Percentiles rank a stretch among this genome's conserved stretches.
Evolutionary conservation across 2,113 vertebrate species (phyloP).

Genomic region (Nannospalax galili): DNA sequence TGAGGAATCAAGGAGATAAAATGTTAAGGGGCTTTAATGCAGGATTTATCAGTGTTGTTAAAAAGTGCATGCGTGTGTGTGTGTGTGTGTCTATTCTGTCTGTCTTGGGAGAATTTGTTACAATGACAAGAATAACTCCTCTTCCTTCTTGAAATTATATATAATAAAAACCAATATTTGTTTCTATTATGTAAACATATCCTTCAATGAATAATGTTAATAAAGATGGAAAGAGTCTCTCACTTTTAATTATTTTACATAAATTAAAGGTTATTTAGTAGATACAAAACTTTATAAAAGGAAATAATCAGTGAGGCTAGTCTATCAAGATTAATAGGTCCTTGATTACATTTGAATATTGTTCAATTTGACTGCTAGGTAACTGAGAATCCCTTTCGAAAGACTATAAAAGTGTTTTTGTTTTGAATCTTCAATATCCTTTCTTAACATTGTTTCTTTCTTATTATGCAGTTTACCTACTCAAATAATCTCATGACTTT

Average conservation of each 20-base stretch:
- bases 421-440: constrained; percentile 1
- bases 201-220: constrained; percentile 63
- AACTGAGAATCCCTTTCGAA: constrained; percentile 24
- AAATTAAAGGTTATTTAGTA: constrained; percentile 65
- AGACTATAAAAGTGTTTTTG: constrained; percentile 49
- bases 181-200: constrained; percentile 44
- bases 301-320: constrained; percentile 61
- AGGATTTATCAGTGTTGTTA: neutral
- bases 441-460: constrained; percentile 25
- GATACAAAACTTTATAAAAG: constrained; percentile 53
- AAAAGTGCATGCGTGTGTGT: neutral
- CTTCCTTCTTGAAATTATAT: constrained; percentile 52
- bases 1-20: neutral
- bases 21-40: neutral
- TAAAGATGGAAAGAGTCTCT: constrained; percentile 52
- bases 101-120: neutral
- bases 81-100: neutral
- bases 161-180: constrained; percentile 35
- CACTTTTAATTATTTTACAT: constrained; percentile 65
- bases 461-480: neutral
- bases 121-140: neutral
- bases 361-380: constrained; percentile 55
- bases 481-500: neutral
- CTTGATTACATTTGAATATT: constrained; percentile 75
- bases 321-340: constrained; percentile 45